Evolutionary conservation across 2,797 vertebrate species (phyloP).

Genomic region (Danio albolineatus): DNA sequence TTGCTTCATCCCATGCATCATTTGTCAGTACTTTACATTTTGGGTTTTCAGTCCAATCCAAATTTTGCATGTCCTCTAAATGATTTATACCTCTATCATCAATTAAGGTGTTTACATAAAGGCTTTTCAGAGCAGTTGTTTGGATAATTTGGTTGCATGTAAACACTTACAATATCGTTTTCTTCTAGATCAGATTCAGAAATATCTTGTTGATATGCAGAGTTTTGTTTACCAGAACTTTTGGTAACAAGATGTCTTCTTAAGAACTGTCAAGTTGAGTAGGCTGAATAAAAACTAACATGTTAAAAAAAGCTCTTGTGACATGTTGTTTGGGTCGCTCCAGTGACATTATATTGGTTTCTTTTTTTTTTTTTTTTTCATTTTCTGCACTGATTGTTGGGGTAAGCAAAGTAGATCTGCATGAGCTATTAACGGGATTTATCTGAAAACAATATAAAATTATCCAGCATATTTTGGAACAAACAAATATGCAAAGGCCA

Average conservation of each 20-base stretch:
- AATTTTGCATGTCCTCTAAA: no score
- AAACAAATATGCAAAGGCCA: background rate
- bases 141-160: background rate
- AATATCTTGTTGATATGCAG: no score
- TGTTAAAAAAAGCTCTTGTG: background rate
- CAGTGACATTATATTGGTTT: background rate
- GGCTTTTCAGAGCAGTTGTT: no score
- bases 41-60: no score
- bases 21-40: no score
- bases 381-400: background rate
- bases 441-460: background rate
- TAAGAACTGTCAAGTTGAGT: background rate
- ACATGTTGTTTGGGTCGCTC: background rate
- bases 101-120: no score
- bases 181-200: background rate
- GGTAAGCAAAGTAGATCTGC: background rate
- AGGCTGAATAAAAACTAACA: background rate
- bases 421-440: background rate
- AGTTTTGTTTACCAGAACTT: constrained; percentile 2
- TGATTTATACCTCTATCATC: no score
- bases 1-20: no score
- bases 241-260: background rate
- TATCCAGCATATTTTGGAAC: background rate
- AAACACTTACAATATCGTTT: background rate
- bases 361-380: no score